A percentile compares a stretch with the other conserved stretches of the same genome.
phyloP scores from a whole-genome alignment of 2,888 invertebrate genomes.

The Eupithecia subumbrata region DNA sequence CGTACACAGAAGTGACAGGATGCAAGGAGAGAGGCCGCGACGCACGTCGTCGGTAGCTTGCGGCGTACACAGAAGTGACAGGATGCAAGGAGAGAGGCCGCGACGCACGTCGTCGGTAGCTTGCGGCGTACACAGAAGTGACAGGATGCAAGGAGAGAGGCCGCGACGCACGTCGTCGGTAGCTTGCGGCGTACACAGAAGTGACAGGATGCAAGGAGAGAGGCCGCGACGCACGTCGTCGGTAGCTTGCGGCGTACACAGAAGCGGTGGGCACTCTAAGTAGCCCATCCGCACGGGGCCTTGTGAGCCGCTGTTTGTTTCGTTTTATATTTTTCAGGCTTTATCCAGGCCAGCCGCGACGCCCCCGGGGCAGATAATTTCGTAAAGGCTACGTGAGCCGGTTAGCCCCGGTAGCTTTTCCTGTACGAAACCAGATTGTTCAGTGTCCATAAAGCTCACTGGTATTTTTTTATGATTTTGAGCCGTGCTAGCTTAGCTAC shows the following conservation, averaged over 20 bases:
- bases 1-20: too few species aligned
- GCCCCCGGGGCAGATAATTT: conserved; percentile 74
- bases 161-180: too few species aligned
- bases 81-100: too few species aligned
- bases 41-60: too few species aligned
- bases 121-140: too few species aligned
- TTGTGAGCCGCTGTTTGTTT: conserved; percentile 61
- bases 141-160: too few species aligned
- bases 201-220: background rate
- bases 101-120: too few species aligned
- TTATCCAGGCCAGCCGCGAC: conserved; percentile 55
- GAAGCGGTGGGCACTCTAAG: background rate
- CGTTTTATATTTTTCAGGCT: conserved; percentile 72
- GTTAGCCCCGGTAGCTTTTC: background rate
- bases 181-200: too few species aligned
- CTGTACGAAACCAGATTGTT: background rate
- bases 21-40: too few species aligned
- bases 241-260: background rate
- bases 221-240: background rate
- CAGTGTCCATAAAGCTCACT: background rate
- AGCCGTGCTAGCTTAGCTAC: background rate
- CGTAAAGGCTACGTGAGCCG: conserved; percentile 67
- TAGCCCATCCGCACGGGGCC: background rate
- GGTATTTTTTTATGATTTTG: conserved; percentile 2
- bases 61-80: too few species aligned